Evolutionary conservation across 2,888 invertebrate genomes (phyloP), one percentile per base, ranked within the genome.

Genomic region (Meta bourneti): DNA sequence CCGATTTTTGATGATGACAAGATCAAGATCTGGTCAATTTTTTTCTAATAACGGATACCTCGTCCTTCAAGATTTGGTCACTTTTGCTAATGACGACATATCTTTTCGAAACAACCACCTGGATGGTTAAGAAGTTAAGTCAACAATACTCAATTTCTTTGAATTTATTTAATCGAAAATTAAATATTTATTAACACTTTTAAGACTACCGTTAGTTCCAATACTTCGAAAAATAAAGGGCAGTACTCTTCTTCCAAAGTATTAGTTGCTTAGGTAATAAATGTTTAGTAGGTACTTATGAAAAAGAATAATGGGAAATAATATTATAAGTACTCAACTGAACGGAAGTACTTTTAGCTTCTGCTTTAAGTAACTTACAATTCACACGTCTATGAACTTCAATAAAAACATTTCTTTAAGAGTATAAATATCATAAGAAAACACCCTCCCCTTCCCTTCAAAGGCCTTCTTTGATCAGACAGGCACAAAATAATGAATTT

Each of bases 331-430:
- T 34, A 34, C 34, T 34, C 34, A 34, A 34, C 34, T 34, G 1
- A 69, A 69, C 1, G 69, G 69, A 69, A 69, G 8, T 20, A 4
- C 71, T 71, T 71, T 7, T 16, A 7, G 4, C 16, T 75, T 34
- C 34, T 48, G 34, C 75, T 48, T 75, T 75, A 13, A 75, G 75
- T 75, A 16, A 75, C 13, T 48, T 48, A 9, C 19, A 34, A 11
- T 13, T 75, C n/a, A 19, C 71, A 34, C 34, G 34, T 49, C 71
- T 71, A 72, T 51, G 51, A 82, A 77, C 19, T 54, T 6, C n/a
- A 85, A 85, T 77, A 85, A 85, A n/a, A n/a, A n/a, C n/a, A 85
- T 85, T 72, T 20, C 49, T 19, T 20, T 20, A 82, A 71, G 82
- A 49, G 19, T 82, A 7, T 6, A 51, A 72, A 52, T 51, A 82